Conservation (phyloP, 2,888 invertebrate genomes). For the Orthosia cruda region DNA sequence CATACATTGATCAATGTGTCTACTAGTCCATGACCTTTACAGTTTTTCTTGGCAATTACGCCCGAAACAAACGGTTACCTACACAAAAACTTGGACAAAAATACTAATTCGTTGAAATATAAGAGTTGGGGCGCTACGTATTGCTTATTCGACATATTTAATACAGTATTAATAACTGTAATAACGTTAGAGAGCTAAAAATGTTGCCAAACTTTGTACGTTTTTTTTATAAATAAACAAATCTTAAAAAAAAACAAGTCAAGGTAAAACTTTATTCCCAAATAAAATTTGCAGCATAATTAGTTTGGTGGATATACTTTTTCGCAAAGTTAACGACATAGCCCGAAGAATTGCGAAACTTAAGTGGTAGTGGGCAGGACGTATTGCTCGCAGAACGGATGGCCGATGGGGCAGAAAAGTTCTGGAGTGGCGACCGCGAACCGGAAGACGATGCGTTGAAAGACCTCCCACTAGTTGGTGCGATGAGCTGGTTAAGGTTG, state of each 20-base stretch:
- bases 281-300: background rate
- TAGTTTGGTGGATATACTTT: background rate
- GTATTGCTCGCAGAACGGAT: too few relatives aligned
- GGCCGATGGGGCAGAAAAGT: too few relatives aligned
- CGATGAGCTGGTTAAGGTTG: too few relatives aligned
- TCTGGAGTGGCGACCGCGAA: too few relatives aligned
- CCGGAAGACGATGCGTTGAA: too few relatives aligned
- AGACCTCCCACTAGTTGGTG: too few relatives aligned
- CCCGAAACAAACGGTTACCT: background rate
- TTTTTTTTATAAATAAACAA: too few relatives aligned
- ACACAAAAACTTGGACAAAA: slow-evolving; percentile 6
- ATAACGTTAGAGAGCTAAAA: slow-evolving; percentile 19
- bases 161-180: slow-evolving; percentile 32
- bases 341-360: too few relatives aligned
- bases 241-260: slow-evolving; percentile 13
- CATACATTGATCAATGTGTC: too few relatives aligned
- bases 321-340: background rate
- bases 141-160: slow-evolving; percentile 11
- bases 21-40: background rate
- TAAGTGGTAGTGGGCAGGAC: too few relatives aligned
- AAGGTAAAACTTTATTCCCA: slow-evolving; percentile 19
- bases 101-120: slow-evolving; percentile 5
- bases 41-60: slow-evolving; percentile 1
- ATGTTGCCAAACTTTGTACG: slow-evolving; percentile 28
- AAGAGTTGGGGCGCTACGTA: slow-evolving; percentile 27